These are phyloP conservation scores for Nyleta sp. DNA, from an alignment of 2,888 invertebrate species.

Conservation along the genomic window DNA sequence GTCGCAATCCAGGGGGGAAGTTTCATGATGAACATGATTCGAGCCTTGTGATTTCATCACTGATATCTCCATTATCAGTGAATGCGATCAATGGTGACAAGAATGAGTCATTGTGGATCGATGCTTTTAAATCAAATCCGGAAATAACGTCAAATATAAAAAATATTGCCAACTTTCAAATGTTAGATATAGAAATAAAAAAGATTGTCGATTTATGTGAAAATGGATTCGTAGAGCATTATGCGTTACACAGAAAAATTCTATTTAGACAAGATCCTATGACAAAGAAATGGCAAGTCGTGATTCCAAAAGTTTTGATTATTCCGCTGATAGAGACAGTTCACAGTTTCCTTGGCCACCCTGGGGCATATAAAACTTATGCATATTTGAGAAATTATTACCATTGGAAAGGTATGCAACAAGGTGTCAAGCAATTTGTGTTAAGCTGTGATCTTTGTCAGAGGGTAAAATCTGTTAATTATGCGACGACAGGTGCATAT, in stretches of 20 bases:
- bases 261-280: background rate
- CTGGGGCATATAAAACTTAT: constrained; percentile 6
- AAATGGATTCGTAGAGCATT: too few relatives aligned
- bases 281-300: background rate
- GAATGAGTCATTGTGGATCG: too few relatives aligned
- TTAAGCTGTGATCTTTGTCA: constrained; percentile 21
- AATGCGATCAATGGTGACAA: too few relatives aligned
- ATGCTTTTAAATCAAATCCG: too few relatives aligned
- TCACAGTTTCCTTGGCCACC: constrained; percentile 4
- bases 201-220: too few relatives aligned
- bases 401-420: constrained; percentile 4
- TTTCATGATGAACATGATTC: background rate
- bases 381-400: background rate
- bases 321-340: background rate
- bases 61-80: background rate
- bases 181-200: background rate
- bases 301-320: background rate
- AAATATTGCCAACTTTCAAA: too few relatives aligned
- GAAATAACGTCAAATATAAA: too few relatives aligned
- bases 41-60: constrained; percentile 1
- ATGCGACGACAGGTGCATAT: background rate
- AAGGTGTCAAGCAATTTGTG: background rate
- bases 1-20: constrained; percentile 19
- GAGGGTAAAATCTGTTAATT: background rate
- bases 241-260: too few relatives aligned